Percentiles rank a stretch among this genome's conserved stretches.
phyloP scores from a whole-genome alignment of 2,888 invertebrate species.

The Rotaria sp. region DNA sequence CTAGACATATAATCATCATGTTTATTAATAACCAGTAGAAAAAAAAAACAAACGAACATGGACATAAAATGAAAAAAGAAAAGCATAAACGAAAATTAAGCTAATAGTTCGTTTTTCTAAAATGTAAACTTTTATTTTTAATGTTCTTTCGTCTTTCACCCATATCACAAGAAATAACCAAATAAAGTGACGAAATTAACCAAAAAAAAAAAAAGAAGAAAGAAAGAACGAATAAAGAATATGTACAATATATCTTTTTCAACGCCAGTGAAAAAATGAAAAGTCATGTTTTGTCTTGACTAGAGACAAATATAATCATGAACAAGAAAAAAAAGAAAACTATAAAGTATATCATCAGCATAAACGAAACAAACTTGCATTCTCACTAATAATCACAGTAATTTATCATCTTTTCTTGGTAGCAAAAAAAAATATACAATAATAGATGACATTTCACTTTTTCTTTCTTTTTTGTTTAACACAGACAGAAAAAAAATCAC shows the following conservation, averaged over 20 bases:
- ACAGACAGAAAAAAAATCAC: background rate
- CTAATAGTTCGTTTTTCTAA: background rate
- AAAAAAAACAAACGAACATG: background rate
- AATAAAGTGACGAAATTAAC: background rate
- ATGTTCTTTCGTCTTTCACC: background rate
- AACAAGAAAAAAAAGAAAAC: background rate
- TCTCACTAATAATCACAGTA: background rate
- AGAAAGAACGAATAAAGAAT: background rate
- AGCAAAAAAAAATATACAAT: background rate
- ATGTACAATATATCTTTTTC: background rate
- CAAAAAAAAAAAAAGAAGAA: background rate
- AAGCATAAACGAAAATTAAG: background rate
- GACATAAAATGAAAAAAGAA: background rate
- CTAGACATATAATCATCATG: background rate
- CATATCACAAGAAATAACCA: background rate
- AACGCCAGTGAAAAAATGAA: background rate
- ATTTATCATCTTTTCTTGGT: background rate
- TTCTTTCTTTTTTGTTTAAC: background rate
- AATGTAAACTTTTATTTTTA: background rate
- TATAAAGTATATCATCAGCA: background rate
- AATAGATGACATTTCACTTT: background rate
- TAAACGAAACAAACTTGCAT: background rate
- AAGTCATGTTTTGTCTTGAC: background rate
- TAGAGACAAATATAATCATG: background rate
- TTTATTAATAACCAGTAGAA: constrained; percentile 22